Percentiles rank a stretch among this genome's conserved stretches.
Conservation (phyloP, 1,140 invertebrate genomes). For the Aphidius ervi region DNA sequence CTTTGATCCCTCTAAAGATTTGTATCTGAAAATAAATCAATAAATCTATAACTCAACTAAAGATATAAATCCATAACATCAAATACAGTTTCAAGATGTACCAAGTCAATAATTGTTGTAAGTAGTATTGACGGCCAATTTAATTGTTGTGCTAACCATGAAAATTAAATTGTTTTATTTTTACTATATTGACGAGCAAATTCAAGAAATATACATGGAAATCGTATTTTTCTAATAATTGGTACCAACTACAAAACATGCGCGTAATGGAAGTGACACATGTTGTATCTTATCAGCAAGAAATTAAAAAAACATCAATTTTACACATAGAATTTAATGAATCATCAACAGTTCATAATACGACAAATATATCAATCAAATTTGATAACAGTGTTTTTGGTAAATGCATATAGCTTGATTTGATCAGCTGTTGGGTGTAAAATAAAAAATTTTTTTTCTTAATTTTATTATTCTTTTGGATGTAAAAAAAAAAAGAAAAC, state of each 20-base stretch:
- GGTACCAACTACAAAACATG: conserved; percentile 96
- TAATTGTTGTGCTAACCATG: conserved; percentile 80
- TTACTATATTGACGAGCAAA: conserved; percentile 90
- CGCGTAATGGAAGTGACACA: conserved; percentile 80
- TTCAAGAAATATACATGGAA: conserved; percentile 89
- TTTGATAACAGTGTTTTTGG: conserved; percentile 90
- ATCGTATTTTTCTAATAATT: conserved; percentile 88
- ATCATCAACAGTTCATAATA: conserved; percentile 84
- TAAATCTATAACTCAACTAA: conserved; percentile 93
- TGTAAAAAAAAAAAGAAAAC: too few species aligned
- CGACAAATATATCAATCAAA: conserved; percentile 95
- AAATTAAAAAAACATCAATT: conserved; percentile 90
- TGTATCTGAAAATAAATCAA: too few species aligned
- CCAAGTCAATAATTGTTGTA: conserved; percentile 79
- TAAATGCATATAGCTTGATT: conserved; percentile 96
- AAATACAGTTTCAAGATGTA: conserved; percentile 89
- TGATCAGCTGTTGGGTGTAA: conserved; percentile 98
- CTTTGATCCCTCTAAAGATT: conserved; percentile 78
- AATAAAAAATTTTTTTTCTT: too few species aligned
- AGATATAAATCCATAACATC: conserved; percentile 95
- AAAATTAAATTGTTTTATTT: conserved; percentile 82
- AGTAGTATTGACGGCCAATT: conserved; percentile 82
- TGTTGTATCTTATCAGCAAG: conserved; percentile 96
- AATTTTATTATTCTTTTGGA: too few species aligned
- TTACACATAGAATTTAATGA: conserved; percentile 97